Conservation (phyloP, 2,888 invertebrate species). For the Gastracanthus pulcherrimus region DNA sequence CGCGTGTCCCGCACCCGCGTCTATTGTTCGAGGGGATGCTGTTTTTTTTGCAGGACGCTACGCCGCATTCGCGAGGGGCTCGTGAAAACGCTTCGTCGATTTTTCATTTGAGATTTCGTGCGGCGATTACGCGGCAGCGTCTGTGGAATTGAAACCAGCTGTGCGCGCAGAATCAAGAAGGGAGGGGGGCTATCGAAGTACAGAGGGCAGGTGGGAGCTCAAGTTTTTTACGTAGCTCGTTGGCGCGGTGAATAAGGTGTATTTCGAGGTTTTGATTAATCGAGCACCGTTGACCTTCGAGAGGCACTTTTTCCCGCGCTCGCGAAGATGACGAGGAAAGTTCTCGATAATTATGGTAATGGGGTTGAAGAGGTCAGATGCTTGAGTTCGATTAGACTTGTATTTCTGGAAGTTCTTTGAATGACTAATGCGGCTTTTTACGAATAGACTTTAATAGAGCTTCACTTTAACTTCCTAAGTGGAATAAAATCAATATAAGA, state of each 20-base stretch:
- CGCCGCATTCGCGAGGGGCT: background rate
- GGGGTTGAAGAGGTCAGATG: background rate
- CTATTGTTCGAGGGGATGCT: constrained; percentile 61
- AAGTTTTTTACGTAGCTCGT: background rate
- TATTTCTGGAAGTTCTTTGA: no score
- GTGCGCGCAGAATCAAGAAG: no score
- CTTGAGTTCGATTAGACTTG: background rate
- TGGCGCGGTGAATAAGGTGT: background rate
- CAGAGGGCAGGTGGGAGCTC: no score
- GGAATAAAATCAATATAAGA: no score
- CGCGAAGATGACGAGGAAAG: background rate
- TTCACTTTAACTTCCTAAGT: no score
- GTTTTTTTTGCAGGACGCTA: background rate
- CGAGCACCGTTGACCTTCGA: background rate
- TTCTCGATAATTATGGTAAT: constrained; percentile 6
- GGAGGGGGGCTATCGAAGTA: no score
- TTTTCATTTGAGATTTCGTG: constrained; percentile 45
- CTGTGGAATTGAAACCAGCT: constrained; percentile 37
- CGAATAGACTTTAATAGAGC: no score
- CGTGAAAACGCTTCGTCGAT: constrained; percentile 30
- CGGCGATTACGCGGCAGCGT: constrained; percentile 33
- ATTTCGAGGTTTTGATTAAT: constrained; percentile 30
- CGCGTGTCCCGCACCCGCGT: no score
- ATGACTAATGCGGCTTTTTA: no score
- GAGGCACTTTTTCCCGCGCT: background rate